Evolutionary conservation across 92 coral and sea anemone genomes (phyloP), one percentile per base, ranked within the genome.

Genomic region (Epizoanthus illoricatus): DNA sequence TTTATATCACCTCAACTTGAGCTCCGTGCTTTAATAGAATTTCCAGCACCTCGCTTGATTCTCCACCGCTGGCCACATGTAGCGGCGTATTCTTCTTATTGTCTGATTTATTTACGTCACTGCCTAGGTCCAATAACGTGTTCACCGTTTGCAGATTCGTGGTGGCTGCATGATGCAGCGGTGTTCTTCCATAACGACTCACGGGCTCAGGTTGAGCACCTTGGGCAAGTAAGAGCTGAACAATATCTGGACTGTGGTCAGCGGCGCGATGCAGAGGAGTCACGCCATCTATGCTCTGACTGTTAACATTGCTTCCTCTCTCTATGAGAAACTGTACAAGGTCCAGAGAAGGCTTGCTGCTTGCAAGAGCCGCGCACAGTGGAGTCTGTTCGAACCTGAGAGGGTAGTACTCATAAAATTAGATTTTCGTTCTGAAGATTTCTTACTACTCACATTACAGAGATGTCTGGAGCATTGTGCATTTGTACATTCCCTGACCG

Each of bases 101-200:
- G 18, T 74, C 80, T 4, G 47, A 2, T 58, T 33, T 74, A 64
- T 56, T 74, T 16, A 74, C 64, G 39, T 74, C 80, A 19, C 59
- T 74, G 17, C 80, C 80, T 13, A 74, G 54, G 13, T 42, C 66
- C 19, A 74, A 36, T 47, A 74, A 74, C 36, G 17, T 74, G 59
- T 20, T 33, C 24, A 57, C 80, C 15, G 80, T 74, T 16, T 28
- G n/a, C 8, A 39, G 66, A 13, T 16, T 74, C n/a, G 65, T 64
- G 5, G 16, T 57, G 23, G 66, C 80, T 17, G 80, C 80, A 57
- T 74, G 65, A n/a, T 74, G 80, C 80, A 74, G 65, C 80, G 80
- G 80, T 74, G 23, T 57, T 74, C 54, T 74, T 0, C 80, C 80
- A 28, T 28, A 18, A 58, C 80, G 66, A 24, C 80, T 74, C 80